Percentiles rank a stretch among this genome's conserved stretches.
Conservation (phyloP, 2,888 invertebrate species). For the Ommatoiulus sabulosus region DNA sequence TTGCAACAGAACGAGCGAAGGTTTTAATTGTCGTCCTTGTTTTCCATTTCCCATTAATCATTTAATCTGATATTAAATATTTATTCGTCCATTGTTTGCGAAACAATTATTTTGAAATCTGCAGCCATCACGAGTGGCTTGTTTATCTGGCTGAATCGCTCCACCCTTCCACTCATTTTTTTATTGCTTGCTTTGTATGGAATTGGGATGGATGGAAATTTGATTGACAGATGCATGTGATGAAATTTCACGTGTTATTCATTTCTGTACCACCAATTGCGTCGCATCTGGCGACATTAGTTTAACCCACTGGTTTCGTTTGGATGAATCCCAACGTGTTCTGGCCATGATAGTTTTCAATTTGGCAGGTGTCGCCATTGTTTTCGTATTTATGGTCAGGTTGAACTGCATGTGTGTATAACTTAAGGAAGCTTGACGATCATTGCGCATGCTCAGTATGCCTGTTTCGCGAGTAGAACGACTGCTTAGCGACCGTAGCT, state of each 20-base stretch:
- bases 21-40: conserved; percentile 47
- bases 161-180: conserved; percentile 38
- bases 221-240: conserved; percentile 7
- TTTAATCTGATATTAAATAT: conserved; percentile 47
- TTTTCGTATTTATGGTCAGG: background rate
- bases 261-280: background rate
- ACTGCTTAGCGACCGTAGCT: no score
- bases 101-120: conserved; percentile 45
- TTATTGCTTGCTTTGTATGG: conserved; percentile 17
- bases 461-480: no score
- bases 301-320: background rate
- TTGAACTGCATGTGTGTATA: background rate
- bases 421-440: no score
- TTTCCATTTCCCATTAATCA: conserved; percentile 48
- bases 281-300: background rate
- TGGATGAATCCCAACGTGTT: background rate
- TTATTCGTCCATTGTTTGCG: conserved; percentile 44
- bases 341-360: background rate
- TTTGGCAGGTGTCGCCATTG: background rate
- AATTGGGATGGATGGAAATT: background rate
- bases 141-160: background rate
- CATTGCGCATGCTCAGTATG: no score
- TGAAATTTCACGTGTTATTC: background rate
- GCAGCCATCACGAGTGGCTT: conserved; percentile 39
- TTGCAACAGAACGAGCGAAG: conserved; percentile 19